Conservation (phyloP, 2,113 vertebrate species). For the Hirundichthys speculiger region DNA sequence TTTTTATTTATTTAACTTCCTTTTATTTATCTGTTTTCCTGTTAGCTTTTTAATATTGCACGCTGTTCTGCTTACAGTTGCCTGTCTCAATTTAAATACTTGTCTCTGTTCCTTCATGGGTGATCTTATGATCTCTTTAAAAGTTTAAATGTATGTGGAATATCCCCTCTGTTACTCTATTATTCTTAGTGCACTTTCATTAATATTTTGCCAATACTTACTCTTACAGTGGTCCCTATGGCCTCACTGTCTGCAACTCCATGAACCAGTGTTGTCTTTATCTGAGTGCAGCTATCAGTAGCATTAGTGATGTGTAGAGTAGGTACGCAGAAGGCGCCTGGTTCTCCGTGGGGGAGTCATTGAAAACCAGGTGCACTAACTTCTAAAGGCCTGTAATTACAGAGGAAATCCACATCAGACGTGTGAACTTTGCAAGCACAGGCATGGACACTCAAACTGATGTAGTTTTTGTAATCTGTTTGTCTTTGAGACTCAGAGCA, state of each 20-base stretch:
- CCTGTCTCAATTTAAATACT: too few species aligned
- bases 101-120: too few species aligned
- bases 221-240: not conserved
- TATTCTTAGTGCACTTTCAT: too few species aligned
- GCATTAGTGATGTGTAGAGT: slow-evolving; percentile 39
- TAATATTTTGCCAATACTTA: not conserved
- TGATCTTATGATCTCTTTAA: too few species aligned
- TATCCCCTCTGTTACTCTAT: too few species aligned
- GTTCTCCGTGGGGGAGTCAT: slow-evolving; percentile 58
- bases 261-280: slow-evolving; percentile 35
- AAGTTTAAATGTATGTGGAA: too few species aligned
- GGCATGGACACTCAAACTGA: slow-evolving; percentile 46
- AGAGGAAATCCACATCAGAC: slow-evolving; percentile 73
- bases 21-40: too few species aligned
- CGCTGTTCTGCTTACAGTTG: too few species aligned
- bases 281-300: slow-evolving; percentile 39
- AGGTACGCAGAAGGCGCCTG: slow-evolving; percentile 51
- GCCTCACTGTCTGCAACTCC: slow-evolving; percentile 14
- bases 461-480: slow-evolving; percentile 55
- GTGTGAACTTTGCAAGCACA: slow-evolving; percentile 46
- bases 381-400: slow-evolving; percentile 74
- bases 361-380: slow-evolving; percentile 72
- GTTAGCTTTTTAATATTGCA: too few species aligned
- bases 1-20: too few species aligned
- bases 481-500: slow-evolving; percentile 55